These are phyloP conservation scores for Chrysemys picta DNA, from an alignment of 2,113 vertebrate genomes.

Conservation along the genomic window DNA sequence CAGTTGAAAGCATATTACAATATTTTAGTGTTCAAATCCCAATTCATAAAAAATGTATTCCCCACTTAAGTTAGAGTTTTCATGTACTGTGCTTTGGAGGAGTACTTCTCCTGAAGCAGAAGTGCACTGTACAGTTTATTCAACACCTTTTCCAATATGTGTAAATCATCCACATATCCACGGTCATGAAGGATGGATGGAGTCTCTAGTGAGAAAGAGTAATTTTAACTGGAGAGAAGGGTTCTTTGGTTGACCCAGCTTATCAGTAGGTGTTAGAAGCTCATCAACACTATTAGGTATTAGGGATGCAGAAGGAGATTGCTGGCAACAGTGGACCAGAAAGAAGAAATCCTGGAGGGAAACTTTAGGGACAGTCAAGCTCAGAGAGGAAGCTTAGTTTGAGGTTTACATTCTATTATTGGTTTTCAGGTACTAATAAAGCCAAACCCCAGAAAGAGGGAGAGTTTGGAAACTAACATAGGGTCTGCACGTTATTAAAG, in stretches of 20 bases:
- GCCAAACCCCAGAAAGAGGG: not conserved
- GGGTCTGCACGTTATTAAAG: slow-evolving; percentile 4
- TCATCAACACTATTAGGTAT: not conserved
- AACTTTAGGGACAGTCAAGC: not conserved
- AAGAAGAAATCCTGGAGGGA: not conserved
- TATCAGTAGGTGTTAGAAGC: not conserved
- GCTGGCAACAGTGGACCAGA: not conserved
- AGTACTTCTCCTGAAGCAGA: slow-evolving; percentile 17
- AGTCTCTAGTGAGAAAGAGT: not conserved
- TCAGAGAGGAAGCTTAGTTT: not conserved
- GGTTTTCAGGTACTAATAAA: not conserved
- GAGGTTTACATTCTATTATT: not conserved
- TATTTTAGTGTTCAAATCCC: slow-evolving; percentile 52
- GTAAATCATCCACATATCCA: not conserved
- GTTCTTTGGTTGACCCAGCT: not conserved
- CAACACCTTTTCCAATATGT: not conserved
- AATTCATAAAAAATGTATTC: slow-evolving; percentile 69
- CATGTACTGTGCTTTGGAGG: slow-evolving; percentile 15
- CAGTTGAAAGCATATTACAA: slow-evolving; percentile 58
- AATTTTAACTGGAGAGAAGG: accelerated
- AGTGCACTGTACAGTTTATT: slow-evolving; percentile 39
- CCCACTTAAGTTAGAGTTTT: slow-evolving; percentile 41
- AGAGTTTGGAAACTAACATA: not conserved
- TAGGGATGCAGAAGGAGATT: not conserved
- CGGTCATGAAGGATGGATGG: not conserved